These are phyloP conservation scores for Trachymyrmex septentrionalis DNA, from an alignment of 1,140 invertebrate genomes.

Conservation along the genomic window DNA sequence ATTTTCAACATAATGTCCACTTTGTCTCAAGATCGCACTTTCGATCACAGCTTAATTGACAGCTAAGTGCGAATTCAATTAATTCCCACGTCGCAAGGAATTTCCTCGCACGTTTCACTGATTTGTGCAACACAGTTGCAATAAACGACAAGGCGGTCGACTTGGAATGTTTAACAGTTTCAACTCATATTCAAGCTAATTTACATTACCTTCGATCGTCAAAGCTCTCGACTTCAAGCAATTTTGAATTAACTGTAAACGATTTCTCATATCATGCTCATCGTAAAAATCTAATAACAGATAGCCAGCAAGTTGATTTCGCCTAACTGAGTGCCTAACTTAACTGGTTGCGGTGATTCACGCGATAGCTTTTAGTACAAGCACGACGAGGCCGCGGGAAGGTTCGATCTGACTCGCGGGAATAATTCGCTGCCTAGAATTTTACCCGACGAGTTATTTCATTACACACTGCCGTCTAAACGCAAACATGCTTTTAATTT, in stretches of 20 bases:
- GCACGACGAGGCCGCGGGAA: not conserved
- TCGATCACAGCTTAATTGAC: slow-evolving; percentile 33
- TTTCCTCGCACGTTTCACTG: not conserved
- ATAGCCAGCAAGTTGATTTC: not conserved
- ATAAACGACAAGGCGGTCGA: not conserved
- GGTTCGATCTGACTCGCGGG: slow-evolving; percentile 13
- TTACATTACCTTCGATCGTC: not conserved
- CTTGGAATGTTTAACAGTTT: not conserved
- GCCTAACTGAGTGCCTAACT: not conserved
- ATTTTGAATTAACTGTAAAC: slow-evolving; percentile 2
- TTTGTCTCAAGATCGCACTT: not conserved
- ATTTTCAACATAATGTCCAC: slow-evolving; percentile 26
- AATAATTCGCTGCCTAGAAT: slow-evolving; percentile 22
- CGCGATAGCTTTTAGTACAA: slow-evolving; percentile 1
- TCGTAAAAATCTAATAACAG: slow-evolving; percentile 2
- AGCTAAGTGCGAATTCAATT: not conserved
- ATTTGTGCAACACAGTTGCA: not conserved
- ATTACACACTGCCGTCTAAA: slow-evolving; percentile 34
- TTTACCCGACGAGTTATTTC: slow-evolving; percentile 36
- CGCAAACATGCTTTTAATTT: slow-evolving; percentile 43
- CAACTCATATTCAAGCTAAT: slow-evolving; percentile 16
- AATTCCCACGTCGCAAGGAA: not conserved
- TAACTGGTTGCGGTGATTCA: not conserved
- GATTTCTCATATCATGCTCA: not conserved
- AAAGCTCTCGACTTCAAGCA: not conserved